Evolutionary conservation across 2,113 vertebrate genomes (phyloP).

Genomic region (rabbit (Oryctolagus cuniculus)): mOryCun1.1 NC_091453.1:87754001-87754500

Average conservation of each 20-base stretch:
- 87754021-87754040: background rate
- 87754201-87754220: background rate
- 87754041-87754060: background rate
- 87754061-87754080: background rate
- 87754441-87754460: background rate
- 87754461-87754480: slow-evolving; percentile 13
- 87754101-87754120: background rate
- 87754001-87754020: background rate
- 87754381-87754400: background rate
- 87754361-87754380: background rate
- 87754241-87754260: background rate
- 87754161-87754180: slow-evolving; percentile 12
- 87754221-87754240: background rate
- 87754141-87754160: background rate
- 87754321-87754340: background rate
- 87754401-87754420: background rate
- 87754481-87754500: background rate
- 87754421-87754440: background rate
- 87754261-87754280: background rate
- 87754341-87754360: background rate
- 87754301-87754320: background rate
- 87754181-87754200: background rate
- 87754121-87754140: background rate
- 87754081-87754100: background rate
- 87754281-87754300: background rate